Evolutionary conservation across 2,113 vertebrate species (phyloP).

Genomic region (Tupaia chinensis): DNA sequence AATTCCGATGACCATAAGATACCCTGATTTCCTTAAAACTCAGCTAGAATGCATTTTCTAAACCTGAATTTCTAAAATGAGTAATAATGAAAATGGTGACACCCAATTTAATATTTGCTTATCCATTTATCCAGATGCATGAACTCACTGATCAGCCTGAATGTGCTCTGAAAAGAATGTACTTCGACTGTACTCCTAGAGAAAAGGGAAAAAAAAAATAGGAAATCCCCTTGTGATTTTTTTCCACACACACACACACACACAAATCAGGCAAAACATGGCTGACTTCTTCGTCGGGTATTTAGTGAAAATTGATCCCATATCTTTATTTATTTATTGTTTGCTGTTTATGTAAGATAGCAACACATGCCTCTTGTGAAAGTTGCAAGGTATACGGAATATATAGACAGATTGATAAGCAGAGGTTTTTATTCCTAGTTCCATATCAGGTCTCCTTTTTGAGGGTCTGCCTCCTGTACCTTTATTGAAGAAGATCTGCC

Average conservation of each 20-base stretch:
- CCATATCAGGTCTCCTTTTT: not conserved
- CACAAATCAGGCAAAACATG: not conserved
- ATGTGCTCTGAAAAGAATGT: not conserved
- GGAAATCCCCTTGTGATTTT: not conserved
- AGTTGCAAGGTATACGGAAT: not conserved
- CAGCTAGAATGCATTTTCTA: conserved; percentile 37
- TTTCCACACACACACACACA: not conserved
- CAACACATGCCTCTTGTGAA: not conserved
- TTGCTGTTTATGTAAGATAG: conserved; percentile 45
- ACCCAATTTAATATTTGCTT: conserved; percentile 58
- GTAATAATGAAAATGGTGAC: conserved; percentile 59
- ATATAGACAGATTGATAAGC: not conserved
- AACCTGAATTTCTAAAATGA: conserved; percentile 52
- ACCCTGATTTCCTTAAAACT: conserved; percentile 72
- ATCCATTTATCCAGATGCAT: conserved; percentile 40
- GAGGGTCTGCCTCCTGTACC: conserved; percentile 25
- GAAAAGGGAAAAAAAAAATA: too few relatives aligned
- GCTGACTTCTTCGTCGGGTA: not conserved
- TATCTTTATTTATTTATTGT: not conserved
- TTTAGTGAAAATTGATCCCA: not conserved
- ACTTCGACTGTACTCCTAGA: not conserved
- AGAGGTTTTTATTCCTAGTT: not conserved
- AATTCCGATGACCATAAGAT: conserved; percentile 79
- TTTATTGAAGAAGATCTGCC: conserved; percentile 24
- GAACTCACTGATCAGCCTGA: not conserved